A percentile compares a stretch with the other conserved stretches of the same genome.
phyloP scores from a whole-genome alignment of 2,113 vertebrate genomes.

The Phoenicopterus ruber region DNA sequence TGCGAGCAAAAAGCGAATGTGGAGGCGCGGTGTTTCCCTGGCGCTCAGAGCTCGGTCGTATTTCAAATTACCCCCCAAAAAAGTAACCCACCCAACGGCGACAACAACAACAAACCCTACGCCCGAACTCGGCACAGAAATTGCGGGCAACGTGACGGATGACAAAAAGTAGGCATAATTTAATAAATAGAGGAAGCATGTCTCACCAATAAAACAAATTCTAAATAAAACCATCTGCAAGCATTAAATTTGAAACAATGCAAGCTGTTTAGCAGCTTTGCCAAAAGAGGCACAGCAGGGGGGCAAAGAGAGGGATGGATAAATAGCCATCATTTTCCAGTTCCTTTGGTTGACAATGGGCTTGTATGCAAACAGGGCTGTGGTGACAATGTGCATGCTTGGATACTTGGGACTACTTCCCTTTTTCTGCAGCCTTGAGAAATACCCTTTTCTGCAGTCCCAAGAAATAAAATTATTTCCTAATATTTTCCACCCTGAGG shows the following conservation, averaged over 20 bases:
- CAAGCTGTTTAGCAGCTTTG: not conserved
- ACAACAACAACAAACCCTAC: not conserved
- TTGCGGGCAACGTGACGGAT: not conserved
- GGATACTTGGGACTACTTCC: not conserved
- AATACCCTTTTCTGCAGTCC: not conserved
- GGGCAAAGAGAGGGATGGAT: not conserved
- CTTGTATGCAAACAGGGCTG: not conserved
- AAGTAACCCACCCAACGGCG: not conserved
- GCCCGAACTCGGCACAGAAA: not conserved
- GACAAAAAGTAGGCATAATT: conserved; percentile 14
- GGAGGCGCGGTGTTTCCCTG: not conserved
- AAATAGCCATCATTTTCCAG: conserved; percentile 18
- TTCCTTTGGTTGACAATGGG: not conserved
- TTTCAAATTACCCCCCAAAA: not conserved
- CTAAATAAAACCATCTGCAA: conserved; percentile 39
- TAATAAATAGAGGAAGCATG: conserved; percentile 27
- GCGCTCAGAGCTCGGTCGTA: fast-evolving
- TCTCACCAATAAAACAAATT: conserved; percentile 31
- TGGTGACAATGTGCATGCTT: not conserved
- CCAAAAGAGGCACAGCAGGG: conserved; percentile 2
- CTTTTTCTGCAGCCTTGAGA: not conserved
- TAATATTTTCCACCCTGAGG: not conserved
- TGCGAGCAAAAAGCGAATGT: not conserved
- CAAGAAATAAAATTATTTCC: not conserved
- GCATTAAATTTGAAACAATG: conserved; percentile 18